phyloP scores from a whole-genome alignment of 1,140 invertebrate genomes.

The Parasteatoda tepidariorum region DNA sequence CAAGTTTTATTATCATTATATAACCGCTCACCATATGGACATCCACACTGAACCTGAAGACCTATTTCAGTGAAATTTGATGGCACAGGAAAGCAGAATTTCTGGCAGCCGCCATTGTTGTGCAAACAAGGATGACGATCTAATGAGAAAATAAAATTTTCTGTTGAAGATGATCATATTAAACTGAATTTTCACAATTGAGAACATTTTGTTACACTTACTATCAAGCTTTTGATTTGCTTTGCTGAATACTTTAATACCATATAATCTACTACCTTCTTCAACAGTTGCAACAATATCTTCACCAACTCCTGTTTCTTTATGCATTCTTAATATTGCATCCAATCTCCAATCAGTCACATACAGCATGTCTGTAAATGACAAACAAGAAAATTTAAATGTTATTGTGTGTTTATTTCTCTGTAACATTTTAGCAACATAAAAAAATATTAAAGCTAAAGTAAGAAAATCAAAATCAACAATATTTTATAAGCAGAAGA shows the following conservation, averaged over 20 bases:
- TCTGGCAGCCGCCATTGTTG: constrained; percentile 91
- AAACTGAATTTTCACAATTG: neutral
- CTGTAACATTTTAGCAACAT: too few species aligned
- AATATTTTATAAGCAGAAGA: too few species aligned
- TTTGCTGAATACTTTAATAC: constrained; percentile 90
- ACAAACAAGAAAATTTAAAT: too few species aligned
- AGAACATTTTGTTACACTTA: constrained; percentile 9
- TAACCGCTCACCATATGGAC: constrained; percentile 93
- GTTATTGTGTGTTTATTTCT: too few species aligned
- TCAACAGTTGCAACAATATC: constrained; percentile 87
- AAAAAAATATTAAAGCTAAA: too few species aligned
- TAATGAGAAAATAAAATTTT: constrained; percentile 41
- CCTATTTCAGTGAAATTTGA: constrained; percentile 69
- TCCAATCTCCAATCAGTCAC: constrained; percentile 97
- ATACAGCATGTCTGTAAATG: constrained; percentile 85
- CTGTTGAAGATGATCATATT: neutral
- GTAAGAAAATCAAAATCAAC: too few species aligned
- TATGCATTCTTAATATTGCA: constrained; percentile 92
- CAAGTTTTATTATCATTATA: constrained; percentile 79
- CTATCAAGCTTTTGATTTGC: constrained; percentile 78
- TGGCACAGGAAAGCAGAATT: constrained; percentile 92
- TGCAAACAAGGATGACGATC: constrained; percentile 83
- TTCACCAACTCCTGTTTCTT: constrained; percentile 87
- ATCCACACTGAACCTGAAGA: constrained; percentile 81
- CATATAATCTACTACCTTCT: constrained; percentile 85